These are phyloP conservation scores for Balearica regulorum DNA, from an alignment of 2,797 vertebrate species.

Conservation along the genomic window DNA sequence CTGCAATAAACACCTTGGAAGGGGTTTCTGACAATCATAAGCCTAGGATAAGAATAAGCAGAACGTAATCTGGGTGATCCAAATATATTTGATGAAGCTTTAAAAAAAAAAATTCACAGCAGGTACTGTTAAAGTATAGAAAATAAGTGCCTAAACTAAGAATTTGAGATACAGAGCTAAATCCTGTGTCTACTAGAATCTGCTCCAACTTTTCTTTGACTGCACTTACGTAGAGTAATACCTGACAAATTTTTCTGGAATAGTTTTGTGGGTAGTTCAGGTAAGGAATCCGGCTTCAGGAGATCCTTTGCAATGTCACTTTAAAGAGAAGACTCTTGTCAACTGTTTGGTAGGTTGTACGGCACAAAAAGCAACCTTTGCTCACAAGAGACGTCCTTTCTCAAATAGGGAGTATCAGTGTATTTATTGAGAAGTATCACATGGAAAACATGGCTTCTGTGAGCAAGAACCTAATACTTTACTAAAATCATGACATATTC, in stretches of 20 bases:
- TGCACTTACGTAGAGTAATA: neutral
- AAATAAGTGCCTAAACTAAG: neutral
- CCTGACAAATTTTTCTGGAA: neutral
- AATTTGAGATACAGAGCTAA: neutral
- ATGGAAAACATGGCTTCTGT: neutral
- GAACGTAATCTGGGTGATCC: neutral
- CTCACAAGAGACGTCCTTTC: neutral
- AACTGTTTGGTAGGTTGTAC: neutral
- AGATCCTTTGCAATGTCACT: neutral
- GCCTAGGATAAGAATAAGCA: neutral
- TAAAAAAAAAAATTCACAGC: neutral
- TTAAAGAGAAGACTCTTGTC: neutral
- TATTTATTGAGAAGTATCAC: neutral
- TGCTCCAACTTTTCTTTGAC: neutral
- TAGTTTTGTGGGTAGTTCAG: neutral
- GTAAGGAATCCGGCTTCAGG: neutral
- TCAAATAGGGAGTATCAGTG: neutral
- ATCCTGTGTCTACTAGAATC: neutral
- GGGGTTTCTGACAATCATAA: neutral
- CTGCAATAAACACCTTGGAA: neutral
- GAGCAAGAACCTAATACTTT: neutral
- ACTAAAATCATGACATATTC: neutral
- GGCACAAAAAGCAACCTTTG: neutral
- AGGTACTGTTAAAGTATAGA: neutral
- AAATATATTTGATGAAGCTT: neutral